Base-by-base conservation (phyloP, 37 sponge, comb jelly and placozoan genomes). In the Cladorhizidae sp. region DNA sequence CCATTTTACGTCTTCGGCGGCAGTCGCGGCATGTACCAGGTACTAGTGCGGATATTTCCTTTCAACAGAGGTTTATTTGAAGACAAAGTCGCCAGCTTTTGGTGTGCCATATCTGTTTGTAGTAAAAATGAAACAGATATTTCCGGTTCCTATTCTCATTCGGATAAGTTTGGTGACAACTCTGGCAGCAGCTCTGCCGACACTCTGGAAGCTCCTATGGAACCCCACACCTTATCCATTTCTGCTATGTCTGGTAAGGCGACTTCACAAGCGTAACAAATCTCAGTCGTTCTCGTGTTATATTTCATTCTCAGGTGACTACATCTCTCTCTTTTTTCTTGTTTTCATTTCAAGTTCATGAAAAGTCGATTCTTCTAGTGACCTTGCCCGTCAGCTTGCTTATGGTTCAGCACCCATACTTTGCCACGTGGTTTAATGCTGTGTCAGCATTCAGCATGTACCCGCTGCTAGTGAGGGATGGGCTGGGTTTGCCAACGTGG, bases 261-360 rank as follows among this genome's bases (percentile, higher is more conserved):
- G 9, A 59, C 8, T 59, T 12, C 61, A n/a, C n/a, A 18, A 28
- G 28, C 28, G 3, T 6, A 59, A 17, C 8, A 59, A 28, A 26
- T 59, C 5, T 59, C n/a, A 59, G 5, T 59, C 12, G 8, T 59
- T 23, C n/a, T 45, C 32, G 33, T 65, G 8, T 33, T 65, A 3
- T 65, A 58, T 25, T 32, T 65, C 32, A 68, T 37, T 69, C n/a
- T n/a, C n/a, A 94, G 90, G 87, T 87, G 0, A 95, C 85, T 57
- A 95, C 94, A 28, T 93, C 99, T 17, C 81, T 98, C 20, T 73
- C 78, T 12, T 98, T 98, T 86, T 98, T 98, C 71, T 83, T 98
- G 32, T 93, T 98, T 78, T 98, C 99, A 0, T 98, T 90, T 78
- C 99, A 98, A 76, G 99, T 98, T 55, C 99, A 98, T 68, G 99